phyloP scores from a whole-genome alignment of 2,113 vertebrate genomes.

The Buteo buteo region DNA sequence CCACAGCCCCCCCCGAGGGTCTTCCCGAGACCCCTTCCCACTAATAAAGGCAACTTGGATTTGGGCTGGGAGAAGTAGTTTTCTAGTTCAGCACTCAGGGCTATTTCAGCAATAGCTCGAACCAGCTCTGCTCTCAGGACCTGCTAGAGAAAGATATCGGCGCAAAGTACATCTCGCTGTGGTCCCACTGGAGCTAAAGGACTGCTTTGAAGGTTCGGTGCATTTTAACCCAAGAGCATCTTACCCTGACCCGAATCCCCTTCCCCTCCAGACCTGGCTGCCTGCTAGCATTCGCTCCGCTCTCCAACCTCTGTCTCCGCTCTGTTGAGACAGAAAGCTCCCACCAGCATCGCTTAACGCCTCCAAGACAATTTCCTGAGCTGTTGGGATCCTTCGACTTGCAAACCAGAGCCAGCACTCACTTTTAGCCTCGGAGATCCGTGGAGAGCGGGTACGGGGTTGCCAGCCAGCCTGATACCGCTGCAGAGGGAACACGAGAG shows the following conservation, averaged over 20 bases:
- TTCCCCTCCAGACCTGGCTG: neutral
- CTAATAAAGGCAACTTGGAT: neutral
- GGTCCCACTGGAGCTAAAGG: neutral
- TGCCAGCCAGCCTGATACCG: neutral
- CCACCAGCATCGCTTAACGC: neutral
- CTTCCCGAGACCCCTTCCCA: neutral
- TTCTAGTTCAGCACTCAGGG: neutral
- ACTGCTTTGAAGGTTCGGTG: neutral
- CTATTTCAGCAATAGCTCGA: neutral
- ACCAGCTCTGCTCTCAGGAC: neutral
- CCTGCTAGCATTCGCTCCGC: neutral
- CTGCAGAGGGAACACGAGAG: neutral
- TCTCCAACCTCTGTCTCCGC: neutral
- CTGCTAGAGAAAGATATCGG: neutral
- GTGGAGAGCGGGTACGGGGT: fast-evolving
- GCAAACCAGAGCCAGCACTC: neutral
- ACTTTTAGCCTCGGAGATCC: neutral
- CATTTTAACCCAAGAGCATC: neutral
- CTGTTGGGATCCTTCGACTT: neutral
- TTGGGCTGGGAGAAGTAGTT: neutral
- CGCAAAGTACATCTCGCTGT: neutral
- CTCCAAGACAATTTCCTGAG: neutral
- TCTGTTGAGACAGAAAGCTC: neutral
- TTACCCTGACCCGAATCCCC: neutral
- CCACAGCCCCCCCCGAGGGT: neutral